Evolutionary conservation across 2,797 vertebrate species (phyloP).

Genomic region (Delichon dasypus): DNA sequence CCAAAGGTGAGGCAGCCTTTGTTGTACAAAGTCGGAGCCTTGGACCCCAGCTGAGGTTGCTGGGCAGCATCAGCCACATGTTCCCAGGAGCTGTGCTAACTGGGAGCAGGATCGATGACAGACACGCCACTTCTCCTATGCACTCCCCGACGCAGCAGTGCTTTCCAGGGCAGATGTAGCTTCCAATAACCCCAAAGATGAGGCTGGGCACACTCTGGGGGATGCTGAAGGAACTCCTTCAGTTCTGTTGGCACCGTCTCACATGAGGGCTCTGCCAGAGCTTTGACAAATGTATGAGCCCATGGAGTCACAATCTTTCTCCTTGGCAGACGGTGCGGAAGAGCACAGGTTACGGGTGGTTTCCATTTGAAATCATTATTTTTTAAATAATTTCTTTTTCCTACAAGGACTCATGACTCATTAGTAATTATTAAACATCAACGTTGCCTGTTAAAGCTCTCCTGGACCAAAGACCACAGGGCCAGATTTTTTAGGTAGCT

Average conservation of each 20-base stretch:
- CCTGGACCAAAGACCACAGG: not conserved
- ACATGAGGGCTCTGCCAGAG: fast-evolving
- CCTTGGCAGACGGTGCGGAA: fast-evolving
- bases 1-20: not conserved
- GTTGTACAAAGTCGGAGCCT: fast-evolving
- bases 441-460: not conserved
- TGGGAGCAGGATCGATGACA: fast-evolving
- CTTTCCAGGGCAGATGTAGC: not conserved
- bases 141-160: not conserved
- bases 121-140: fast-evolving
- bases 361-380: not conserved
- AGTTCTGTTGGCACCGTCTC: not conserved
- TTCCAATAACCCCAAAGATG: not conserved
- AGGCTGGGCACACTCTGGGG: not conserved
- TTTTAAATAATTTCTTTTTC: not conserved
- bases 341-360: fast-evolving
- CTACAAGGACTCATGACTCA: not conserved
- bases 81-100: not conserved
- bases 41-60: not conserved
- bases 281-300: not conserved
- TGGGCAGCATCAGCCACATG: not conserved
- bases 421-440: not conserved
- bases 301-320: fast-evolving
- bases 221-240: not conserved
- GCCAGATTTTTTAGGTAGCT: not conserved